phyloP scores from a whole-genome alignment of 2,113 vertebrate genomes.

The Varanus komodoensis region DNA sequence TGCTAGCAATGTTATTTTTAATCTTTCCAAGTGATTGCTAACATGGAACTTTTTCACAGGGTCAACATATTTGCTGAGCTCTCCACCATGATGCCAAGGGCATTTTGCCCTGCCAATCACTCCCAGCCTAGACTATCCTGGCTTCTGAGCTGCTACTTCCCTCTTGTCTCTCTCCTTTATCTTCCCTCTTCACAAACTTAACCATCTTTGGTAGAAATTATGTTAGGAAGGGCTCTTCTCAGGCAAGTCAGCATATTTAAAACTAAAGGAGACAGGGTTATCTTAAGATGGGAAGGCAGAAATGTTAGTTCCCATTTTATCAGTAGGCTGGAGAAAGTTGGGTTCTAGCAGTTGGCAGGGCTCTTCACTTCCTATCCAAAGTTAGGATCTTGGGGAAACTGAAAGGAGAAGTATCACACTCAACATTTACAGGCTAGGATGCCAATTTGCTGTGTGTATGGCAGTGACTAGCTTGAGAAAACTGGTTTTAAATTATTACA shows the following conservation, averaged over 20 bases:
- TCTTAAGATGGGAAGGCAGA: background rate
- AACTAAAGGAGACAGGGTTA: background rate
- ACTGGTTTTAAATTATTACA: background rate
- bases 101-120: no score
- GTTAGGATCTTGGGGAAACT: background rate
- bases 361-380: background rate
- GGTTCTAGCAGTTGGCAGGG: background rate
- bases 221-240: background rate
- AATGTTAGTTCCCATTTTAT: background rate
- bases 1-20: background rate
- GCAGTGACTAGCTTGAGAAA: background rate
- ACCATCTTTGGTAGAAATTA: no score
- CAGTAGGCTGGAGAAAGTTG: background rate
- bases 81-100: no score
- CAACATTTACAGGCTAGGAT: no score
- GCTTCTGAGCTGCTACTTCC: background rate
- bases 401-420: background rate
- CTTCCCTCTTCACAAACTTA: background rate
- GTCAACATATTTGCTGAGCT: no score
- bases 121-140: background rate
- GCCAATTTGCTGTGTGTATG: background rate
- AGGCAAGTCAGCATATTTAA: no score
- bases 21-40: background rate
- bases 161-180: background rate
- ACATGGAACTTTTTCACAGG: no score